A percentile compares a stretch with the other conserved stretches of the same genome.
phyloP scores from a whole-genome alignment of 2,113 vertebrate genomes.

The Onychostruthus taczanowskii region DNA sequence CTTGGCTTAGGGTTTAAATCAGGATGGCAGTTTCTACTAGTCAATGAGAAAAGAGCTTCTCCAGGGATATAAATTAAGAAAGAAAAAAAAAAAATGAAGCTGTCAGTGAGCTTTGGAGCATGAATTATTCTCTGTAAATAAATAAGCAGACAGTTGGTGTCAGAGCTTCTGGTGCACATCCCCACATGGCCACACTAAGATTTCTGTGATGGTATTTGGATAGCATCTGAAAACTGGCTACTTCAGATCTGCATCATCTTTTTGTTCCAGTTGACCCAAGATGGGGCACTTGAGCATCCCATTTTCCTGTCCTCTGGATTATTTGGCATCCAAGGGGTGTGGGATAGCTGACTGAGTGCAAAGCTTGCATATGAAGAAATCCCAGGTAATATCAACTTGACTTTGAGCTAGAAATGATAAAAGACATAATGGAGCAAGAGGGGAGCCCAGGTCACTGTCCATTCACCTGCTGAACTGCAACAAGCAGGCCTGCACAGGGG shows the following conservation, averaged over 20 bases:
- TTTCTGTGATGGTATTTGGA: background rate
- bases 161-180: background rate
- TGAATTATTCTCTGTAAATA: background rate
- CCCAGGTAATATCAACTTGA: background rate
- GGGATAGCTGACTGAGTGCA: background rate
- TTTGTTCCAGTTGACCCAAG: background rate
- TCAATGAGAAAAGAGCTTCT: background rate
- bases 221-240: background rate
- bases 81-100: background rate
- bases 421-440: background rate
- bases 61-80: background rate
- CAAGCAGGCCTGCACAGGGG: background rate
- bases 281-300: background rate
- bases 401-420: background rate
- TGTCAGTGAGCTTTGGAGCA: background rate
- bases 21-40: background rate
- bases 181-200: background rate
- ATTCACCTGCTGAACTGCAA: background rate
- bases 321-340: background rate
- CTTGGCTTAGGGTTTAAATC: background rate
- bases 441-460: accelerated
- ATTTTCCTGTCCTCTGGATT: background rate
- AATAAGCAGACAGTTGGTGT: background rate
- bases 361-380: background rate
- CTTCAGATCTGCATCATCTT: background rate